These are phyloP conservation scores for Matsumyia berberina DNA, from an alignment of 2,888 invertebrate genomes.

Conservation along the genomic window DNA sequence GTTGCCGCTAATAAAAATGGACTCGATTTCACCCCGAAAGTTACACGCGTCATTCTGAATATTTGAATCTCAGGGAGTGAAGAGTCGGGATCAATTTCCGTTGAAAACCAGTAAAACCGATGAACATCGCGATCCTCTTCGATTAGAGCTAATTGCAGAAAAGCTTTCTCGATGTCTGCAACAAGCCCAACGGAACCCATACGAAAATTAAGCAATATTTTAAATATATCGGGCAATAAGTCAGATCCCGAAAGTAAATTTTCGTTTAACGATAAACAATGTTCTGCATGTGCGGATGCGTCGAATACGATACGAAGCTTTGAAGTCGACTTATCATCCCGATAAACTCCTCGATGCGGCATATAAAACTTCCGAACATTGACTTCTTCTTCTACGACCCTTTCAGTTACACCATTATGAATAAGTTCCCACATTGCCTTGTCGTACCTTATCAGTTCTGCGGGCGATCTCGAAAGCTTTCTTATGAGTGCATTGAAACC, in stretches of 20 bases:
- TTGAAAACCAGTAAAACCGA: conserved; percentile 33
- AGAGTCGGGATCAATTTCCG: background rate
- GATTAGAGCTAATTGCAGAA: background rate
- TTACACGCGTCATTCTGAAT: conserved; percentile 15
- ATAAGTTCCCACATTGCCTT: no score
- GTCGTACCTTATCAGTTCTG: no score
- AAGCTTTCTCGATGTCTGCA: background rate
- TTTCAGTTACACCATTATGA: no score
- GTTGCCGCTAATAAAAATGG: conserved; percentile 25
- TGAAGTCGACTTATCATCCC: no score
- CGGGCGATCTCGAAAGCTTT: no score
- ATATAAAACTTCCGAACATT: no score
- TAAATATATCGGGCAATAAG: conserved; percentile 7
- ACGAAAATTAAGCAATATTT: conserved; percentile 21
- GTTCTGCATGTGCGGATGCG: background rate
- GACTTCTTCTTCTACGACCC: no score
- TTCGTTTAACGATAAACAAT: background rate
- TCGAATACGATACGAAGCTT: background rate
- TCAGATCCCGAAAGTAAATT: background rate
- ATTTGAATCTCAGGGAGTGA: conserved; percentile 3
- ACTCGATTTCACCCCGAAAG: conserved; percentile 34
- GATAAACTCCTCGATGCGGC: no score
- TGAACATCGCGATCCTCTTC: conserved; percentile 32
- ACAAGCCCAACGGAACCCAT: background rate
- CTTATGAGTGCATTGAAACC: no score